Conservation (phyloP, 2,797 vertebrate genomes). For the Enteromius afrohamiltoni region DNA sequence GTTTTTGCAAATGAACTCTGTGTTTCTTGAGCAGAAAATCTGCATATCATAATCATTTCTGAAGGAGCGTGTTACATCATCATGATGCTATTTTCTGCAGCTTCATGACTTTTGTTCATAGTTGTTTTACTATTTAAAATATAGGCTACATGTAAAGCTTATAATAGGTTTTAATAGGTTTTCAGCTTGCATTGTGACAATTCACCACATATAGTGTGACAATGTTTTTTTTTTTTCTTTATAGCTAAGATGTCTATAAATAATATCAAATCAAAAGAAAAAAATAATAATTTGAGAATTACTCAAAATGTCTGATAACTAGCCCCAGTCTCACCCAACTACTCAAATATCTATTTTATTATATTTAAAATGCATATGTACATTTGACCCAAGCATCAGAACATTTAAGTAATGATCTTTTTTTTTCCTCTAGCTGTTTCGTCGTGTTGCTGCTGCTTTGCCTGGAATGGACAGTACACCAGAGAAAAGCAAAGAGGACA, state of each 20-base stretch:
- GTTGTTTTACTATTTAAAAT: neutral
- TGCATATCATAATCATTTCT: neutral
- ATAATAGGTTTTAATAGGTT: neutral
- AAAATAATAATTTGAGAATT: neutral
- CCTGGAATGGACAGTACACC: slow-evolving; percentile 90
- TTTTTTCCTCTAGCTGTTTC: slow-evolving; percentile 81
- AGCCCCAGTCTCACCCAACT: neutral
- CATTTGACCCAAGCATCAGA: neutral
- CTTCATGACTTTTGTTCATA: neutral
- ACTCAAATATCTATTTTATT: neutral
- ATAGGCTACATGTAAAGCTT: neutral
- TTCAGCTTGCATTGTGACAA: neutral
- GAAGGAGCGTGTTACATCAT: neutral
- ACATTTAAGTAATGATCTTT: neutral
- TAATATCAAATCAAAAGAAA: neutral
- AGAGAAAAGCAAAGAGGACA: slow-evolving; percentile 92
- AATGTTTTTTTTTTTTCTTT: no score
- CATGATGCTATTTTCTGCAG: neutral
- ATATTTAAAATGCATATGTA: neutral
- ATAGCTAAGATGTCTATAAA: neutral
- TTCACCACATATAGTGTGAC: neutral
- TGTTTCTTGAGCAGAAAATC: neutral
- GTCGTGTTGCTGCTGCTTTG: slow-evolving; percentile 86
- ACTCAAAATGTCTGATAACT: neutral
- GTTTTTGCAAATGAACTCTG: neutral